phyloP scores from a whole-genome alignment of 2,888 invertebrate species.

The Drosophila nigritarsus region DNA sequence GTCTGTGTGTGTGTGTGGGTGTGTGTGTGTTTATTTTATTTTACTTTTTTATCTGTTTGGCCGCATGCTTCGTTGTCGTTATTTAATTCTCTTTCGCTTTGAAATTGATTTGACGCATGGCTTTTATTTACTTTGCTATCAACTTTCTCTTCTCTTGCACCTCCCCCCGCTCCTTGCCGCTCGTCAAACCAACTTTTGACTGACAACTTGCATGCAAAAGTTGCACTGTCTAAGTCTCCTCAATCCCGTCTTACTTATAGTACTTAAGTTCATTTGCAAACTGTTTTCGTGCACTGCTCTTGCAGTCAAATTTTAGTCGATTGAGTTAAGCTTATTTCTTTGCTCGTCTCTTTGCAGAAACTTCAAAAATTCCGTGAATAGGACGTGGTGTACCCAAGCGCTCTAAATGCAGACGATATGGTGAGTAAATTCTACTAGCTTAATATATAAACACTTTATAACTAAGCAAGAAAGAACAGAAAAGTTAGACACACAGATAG shows the following conservation, averaged over 20 bases:
- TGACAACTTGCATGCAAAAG: slow-evolving; percentile 30
- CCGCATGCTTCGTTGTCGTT: slow-evolving; percentile 65
- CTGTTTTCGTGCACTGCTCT: slow-evolving; percentile 9
- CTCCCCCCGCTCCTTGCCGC: not conserved
- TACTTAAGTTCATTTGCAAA: slow-evolving; percentile 23
- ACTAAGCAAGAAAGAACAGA: not conserved
- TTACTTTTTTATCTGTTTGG: slow-evolving; percentile 64
- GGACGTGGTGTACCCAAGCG: slow-evolving; percentile 85
- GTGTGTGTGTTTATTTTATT: slow-evolving; percentile 5
- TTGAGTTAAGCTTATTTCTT: slow-evolving; percentile 17
- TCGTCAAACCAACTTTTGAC: slow-evolving; percentile 39
- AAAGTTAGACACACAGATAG: not conserved
- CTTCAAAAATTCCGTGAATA: slow-evolving; percentile 82
- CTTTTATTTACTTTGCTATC: slow-evolving; percentile 37
- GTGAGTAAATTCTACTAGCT: slow-evolving; percentile 71
- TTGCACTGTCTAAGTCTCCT: slow-evolving; percentile 32
- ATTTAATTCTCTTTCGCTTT: slow-evolving; percentile 64
- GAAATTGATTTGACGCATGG: slow-evolving; percentile 66
- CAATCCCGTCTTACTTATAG: slow-evolving; percentile 27
- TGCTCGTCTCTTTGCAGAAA: slow-evolving; percentile 75
- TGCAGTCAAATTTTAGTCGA: slow-evolving; percentile 10
- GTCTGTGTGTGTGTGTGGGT: slow-evolving; percentile 2
- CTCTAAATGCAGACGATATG: slow-evolving; percentile 85
- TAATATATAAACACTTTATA: not conserved
- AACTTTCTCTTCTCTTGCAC: slow-evolving; percentile 29